A percentile compares a stretch with the other conserved stretches of the same genome.
Conservation (phyloP, 2,888 invertebrate genomes). For the Pemphredon lugubris region DNA sequence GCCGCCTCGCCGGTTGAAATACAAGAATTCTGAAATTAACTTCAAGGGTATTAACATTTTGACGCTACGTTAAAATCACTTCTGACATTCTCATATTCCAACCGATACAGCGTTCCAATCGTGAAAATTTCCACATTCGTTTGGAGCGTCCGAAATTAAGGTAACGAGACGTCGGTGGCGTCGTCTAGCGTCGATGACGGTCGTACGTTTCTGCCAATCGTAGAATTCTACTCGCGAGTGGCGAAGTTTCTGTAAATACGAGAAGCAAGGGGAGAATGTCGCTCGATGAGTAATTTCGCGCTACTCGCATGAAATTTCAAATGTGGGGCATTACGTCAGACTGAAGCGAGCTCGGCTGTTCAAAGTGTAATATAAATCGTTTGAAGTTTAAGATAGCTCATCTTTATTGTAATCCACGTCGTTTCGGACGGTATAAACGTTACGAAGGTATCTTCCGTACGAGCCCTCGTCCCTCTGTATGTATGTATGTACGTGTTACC, state of each 20-base stretch:
- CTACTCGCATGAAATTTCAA: slow-evolving; percentile 23
- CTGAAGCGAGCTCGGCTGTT: slow-evolving; percentile 70
- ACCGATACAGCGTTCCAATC: no score
- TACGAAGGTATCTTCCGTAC: slow-evolving; percentile 49
- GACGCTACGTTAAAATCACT: no score
- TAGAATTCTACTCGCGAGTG: slow-evolving; percentile 32
- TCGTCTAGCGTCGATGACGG: neutral
- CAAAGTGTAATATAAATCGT: slow-evolving; percentile 76
- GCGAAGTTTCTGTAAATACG: slow-evolving; percentile 53
- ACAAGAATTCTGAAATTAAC: no score
- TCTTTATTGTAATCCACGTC: slow-evolving; percentile 55
- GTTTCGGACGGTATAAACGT: slow-evolving; percentile 42
- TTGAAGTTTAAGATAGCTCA: slow-evolving; percentile 50
- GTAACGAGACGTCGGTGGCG: no score
- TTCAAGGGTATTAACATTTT: no score
- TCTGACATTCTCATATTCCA: no score
- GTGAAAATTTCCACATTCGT: no score
- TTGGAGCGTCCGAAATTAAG: no score
- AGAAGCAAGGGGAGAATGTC: slow-evolving; percentile 9
- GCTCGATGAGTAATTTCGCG: slow-evolving; percentile 27
- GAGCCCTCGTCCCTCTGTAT: slow-evolving; percentile 40
- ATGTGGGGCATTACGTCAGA: slow-evolving; percentile 63
- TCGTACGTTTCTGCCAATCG: slow-evolving; percentile 19
- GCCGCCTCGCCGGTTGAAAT: no score
- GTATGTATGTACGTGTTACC: slow-evolving; percentile 47